Base-by-base conservation (phyloP, 2,113 vertebrate genomes). In the Myotis yumanensis region DNA sequence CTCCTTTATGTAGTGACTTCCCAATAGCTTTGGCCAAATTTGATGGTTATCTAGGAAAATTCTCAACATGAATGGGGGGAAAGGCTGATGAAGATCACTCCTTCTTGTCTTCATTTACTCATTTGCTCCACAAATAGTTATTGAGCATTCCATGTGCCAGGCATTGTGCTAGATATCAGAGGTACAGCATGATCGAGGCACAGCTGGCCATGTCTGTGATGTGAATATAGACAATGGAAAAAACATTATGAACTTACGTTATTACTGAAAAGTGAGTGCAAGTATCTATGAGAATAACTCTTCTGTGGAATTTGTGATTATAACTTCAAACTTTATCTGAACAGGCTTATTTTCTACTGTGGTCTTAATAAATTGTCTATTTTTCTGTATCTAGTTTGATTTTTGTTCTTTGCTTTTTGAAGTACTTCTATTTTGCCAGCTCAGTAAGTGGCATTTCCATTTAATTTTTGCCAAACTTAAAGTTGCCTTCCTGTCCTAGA, bases 391-490 rank as follows among this genome's bases (percentile, higher is more conserved):
- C 75, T 84, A 64, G 43, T 82, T 94, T 94, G 59, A 86, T 43
- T 87, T 81, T 82, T 59, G 7, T 75, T 77, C 35, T 71, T 92
- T 95, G 9, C 35, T 90, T 92, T 92, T 72, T 88, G 54, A 83
- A 20, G 4, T 80, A 64, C 71, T 72, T 96, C 62, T 91, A 18
- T 43, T 82, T 12, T 90, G 25, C 57, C 57, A 77, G 43, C 8
- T 75, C 75, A 86, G 54, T 93, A 66, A 80, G 73, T 83, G 51
- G 22, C 18, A 81, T 94, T 93, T 90, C 82, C n/a, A 51, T 62
- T 96, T 73, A 81, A 69, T 76, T 95, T 93, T 73, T 64, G 57
- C 77, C 64, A 89, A 71, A 15, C 54, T 90, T 80, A 97, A 86
- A 10, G 90, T 92, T 87, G 3, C 82, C 43, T 94, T 95, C 79